Evolutionary conservation across 1,140 invertebrate species (phyloP), one percentile per base, ranked within the genome.

Genomic region (Drosophila lacteicornis): DNA sequence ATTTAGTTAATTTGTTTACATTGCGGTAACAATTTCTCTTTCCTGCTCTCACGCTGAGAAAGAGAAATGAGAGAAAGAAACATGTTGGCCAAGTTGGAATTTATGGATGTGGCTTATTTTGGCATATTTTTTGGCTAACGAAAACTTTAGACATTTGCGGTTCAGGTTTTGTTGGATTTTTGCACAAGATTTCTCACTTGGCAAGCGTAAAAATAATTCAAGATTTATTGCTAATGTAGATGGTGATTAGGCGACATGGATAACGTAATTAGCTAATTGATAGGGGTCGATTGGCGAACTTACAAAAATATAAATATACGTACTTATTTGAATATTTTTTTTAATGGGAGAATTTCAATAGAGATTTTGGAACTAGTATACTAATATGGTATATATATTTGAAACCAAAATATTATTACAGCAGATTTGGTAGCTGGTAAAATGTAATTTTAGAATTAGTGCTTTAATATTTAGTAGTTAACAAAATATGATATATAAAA

Each of bases 1-100:
- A 86, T 86, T 86, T 79, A 86, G 53, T 87, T 82, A 83, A 88
- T 86, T 86, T 86, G 82, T 86, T 86, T 87, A 86, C 83, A 56
- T 59, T 86, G 82, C 70, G 82, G 82, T 70, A 8, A 55, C n/a
- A 43, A 40, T 55, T 65, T 70, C 49, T 67, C 40, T 22, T 46
- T 12, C 22, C 15, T 13, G 11, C 15, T 50, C 8, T 15, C 3
- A n/a, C 12, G n/a, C 9, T 7, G 15, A 13, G 30, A 45, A 25
- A 43, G 17, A 50, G 51, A 40, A 59, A 38, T 42, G 13, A 47
- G 51, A 42, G 38, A 71, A 27, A 49, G 69, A 65, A 66, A 61
- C 47, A 70, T 77, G 30, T 57, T 65, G 70, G 68, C 82, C 82
- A 84, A 81, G 77, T 81, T 69, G 5, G 46, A 53, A 84, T 84